Conservation (phyloP, 2,113 vertebrate genomes). For the Scopus umbretta region DNA sequence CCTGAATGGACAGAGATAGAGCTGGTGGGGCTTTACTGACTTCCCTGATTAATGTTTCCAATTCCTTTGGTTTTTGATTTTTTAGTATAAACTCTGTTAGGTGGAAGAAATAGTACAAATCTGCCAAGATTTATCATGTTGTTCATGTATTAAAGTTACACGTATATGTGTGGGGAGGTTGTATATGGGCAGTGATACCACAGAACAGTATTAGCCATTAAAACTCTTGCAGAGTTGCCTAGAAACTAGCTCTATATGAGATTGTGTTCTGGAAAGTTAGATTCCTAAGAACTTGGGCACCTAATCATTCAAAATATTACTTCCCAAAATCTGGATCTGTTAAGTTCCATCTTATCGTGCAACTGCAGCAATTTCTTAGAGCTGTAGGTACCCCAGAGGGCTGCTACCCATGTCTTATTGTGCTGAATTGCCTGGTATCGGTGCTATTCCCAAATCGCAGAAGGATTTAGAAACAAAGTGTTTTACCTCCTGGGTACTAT, state of each 20-base stretch:
- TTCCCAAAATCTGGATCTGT: not conserved
- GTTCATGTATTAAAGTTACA: not conserved
- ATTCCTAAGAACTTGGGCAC: not conserved
- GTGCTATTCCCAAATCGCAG: not conserved
- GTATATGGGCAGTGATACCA: not conserved
- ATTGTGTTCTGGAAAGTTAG: not conserved
- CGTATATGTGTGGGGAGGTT: not conserved
- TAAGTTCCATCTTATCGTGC: not conserved
- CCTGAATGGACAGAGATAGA: not conserved
- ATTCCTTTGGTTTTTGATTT: too few species aligned
- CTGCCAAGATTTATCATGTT: not conserved
- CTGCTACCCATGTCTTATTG: not conserved
- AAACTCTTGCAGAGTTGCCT: not conserved
- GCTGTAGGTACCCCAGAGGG: not conserved
- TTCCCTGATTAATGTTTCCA: not conserved
- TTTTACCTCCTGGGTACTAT: not conserved
- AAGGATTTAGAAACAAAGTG: not conserved
- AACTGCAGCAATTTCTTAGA: not conserved
- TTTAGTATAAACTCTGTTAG: not conserved
- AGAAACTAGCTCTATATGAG: not conserved
- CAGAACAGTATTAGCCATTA: not conserved
- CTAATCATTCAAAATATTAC: not conserved
- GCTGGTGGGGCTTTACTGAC: not conserved
- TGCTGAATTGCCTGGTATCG: not conserved
- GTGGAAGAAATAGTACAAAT: not conserved